Conservation (phyloP, 2,113 vertebrate genomes). For the Sander vitreus region DNA sequence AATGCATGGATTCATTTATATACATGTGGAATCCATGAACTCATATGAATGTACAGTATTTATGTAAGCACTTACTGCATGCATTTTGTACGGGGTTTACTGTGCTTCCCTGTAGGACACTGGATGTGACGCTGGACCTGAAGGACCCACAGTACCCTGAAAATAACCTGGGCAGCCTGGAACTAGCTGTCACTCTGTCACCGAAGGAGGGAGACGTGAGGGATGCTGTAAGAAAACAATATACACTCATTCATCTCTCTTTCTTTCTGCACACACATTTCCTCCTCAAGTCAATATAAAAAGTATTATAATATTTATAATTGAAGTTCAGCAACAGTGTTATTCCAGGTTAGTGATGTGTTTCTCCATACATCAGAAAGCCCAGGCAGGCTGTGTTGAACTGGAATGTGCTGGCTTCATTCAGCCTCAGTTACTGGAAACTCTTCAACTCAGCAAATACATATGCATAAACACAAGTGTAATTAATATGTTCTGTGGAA, state of each 20-base stretch:
- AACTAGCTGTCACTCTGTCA: conserved; percentile 86
- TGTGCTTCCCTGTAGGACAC: conserved; percentile 81
- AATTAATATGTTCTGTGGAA: conserved; percentile 72
- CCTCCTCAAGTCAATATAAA: neutral
- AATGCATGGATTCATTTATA: neutral
- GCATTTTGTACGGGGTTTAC: neutral
- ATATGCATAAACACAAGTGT: conserved; percentile 71
- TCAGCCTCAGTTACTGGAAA: conserved; percentile 59
- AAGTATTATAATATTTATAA: neutral
- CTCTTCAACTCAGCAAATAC: conserved; percentile 65
- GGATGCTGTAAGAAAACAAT: conserved; percentile 89
- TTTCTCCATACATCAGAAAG: conserved; percentile 31
- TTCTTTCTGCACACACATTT: conserved; percentile 3
- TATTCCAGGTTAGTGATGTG: conserved; percentile 20
- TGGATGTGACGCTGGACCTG: conserved; percentile 90
- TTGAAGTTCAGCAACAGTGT: conserved; percentile 16
- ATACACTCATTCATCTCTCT: conserved; percentile 18
- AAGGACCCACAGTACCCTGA: conserved; percentile 94
- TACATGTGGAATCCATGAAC: neutral
- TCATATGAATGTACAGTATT: neutral
- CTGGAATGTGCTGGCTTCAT: conserved; percentile 38
- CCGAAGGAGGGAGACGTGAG: conserved; percentile 89
- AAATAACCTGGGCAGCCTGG: conserved; percentile 90
- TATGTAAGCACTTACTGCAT: neutral
- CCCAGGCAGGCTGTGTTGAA: conserved; percentile 27